A percentile compares a stretch with the other conserved stretches of the same genome.
phyloP scores from a whole-genome alignment of 2,888 invertebrate species.

The Nomada ferruginata region DNA sequence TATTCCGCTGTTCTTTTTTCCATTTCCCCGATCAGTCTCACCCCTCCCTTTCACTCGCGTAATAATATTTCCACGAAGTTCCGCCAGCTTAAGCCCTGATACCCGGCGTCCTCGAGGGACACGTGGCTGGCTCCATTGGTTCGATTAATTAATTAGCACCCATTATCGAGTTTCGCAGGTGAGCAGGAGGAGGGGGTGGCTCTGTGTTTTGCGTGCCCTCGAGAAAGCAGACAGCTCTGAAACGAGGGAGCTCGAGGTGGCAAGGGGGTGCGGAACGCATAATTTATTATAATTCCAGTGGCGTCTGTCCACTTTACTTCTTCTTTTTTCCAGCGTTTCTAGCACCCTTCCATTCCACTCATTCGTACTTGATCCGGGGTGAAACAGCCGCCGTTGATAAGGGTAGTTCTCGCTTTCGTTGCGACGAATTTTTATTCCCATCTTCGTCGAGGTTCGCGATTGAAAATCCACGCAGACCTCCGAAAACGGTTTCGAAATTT shows the following conservation, averaged over 20 bases:
- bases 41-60: neutral
- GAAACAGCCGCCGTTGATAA: no score
- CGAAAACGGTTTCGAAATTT: no score
- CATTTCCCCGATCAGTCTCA: neutral
- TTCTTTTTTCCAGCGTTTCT: no score
- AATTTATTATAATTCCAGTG: constrained; percentile 52
- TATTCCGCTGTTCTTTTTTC: no score
- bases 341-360: no score
- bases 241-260: neutral
- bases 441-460: no score
- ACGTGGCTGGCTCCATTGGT: constrained; percentile 38
- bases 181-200: constrained; percentile 15
- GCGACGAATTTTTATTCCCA: no score
- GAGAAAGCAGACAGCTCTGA: constrained; percentile 26
- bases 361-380: no score
- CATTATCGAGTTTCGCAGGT: constrained; percentile 60
- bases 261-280: constrained; percentile 21
- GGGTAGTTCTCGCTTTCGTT: no score
- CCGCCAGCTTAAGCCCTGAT: constrained; percentile 43
- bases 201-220: constrained; percentile 38
- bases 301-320: constrained; percentile 12
- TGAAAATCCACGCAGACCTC: no score
- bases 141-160: constrained; percentile 70
- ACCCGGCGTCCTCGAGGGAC: constrained; percentile 41
- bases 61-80: constrained; percentile 38